These are phyloP conservation scores for Halcyon badia DNA, from an alignment of 2,797 vertebrate species.

Conservation along the genomic window DNA sequence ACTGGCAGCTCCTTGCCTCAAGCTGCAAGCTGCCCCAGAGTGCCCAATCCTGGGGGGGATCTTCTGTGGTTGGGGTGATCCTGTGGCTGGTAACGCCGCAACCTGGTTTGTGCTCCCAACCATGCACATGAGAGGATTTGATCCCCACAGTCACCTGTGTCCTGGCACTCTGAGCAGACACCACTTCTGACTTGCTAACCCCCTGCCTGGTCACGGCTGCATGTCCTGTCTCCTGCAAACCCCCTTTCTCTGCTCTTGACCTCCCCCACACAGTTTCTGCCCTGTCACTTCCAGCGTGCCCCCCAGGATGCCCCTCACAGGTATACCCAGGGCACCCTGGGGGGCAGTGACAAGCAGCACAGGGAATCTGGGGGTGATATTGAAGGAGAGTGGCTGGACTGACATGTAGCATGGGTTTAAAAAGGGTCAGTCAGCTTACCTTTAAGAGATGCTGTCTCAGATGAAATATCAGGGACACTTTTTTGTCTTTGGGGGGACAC, in stretches of 20 bases:
- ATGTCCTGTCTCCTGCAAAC: background rate
- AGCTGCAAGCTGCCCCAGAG: background rate
- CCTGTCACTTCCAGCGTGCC: background rate
- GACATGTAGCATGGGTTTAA: background rate
- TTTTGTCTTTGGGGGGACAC: rapidly evolving
- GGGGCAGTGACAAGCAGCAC: rapidly evolving
- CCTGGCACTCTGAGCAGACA: background rate
- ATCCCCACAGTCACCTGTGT: background rate
- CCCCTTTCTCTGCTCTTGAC: background rate
- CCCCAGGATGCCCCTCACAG: rapidly evolving
- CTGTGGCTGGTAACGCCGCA: background rate
- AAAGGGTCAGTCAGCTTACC: background rate
- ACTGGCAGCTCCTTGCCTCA: background rate
- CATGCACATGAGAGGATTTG: rapidly evolving
- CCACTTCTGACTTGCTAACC: background rate
- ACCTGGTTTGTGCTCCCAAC: background rate
- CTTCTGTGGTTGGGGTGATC: background rate
- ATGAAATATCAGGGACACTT: background rate
- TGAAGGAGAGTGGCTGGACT: background rate
- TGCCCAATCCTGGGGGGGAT: background rate
- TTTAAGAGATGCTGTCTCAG: background rate
- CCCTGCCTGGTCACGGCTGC: rapidly evolving
- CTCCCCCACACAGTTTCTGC: background rate
- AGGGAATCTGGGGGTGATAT: background rate
- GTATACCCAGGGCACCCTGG: too few relatives aligned